Percentiles rank a stretch among this genome's conserved stretches.
These are phyloP conservation scores for Huso huso DNA, from an alignment of 2,797 vertebrate species.

Conservation along the genomic window DNA sequence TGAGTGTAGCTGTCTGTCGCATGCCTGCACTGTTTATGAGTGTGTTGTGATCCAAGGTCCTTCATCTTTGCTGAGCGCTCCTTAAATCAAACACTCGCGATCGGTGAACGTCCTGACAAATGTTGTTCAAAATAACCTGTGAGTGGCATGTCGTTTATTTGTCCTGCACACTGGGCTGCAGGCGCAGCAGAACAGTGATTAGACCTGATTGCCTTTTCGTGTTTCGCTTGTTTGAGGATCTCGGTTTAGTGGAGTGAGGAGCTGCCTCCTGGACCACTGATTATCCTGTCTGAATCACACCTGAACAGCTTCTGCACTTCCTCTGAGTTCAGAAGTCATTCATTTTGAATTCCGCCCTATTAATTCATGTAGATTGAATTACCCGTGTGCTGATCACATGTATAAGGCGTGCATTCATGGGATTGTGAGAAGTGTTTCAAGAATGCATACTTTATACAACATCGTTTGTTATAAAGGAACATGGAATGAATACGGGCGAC, in stretches of 20 bases:
- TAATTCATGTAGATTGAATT: no score
- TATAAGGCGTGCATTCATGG: no score
- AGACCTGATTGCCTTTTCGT: not conserved
- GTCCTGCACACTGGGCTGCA: not conserved
- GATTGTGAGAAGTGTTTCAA: no score
- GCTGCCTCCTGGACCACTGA: not conserved
- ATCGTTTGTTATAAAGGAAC: no score
- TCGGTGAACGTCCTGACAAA: slow-evolving; percentile 41
- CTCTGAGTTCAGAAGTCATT: no score
- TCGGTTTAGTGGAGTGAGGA: not conserved
- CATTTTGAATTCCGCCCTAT: no score
- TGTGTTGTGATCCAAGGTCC: not conserved
- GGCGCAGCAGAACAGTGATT: slow-evolving; percentile 2
- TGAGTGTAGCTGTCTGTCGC: no score
- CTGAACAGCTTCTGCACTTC: no score
- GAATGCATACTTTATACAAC: no score
- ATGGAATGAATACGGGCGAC: no score
- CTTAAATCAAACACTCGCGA: slow-evolving; percentile 32
- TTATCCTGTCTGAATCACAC: no score
- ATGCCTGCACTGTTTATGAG: not conserved
- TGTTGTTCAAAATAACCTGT: slow-evolving; percentile 44
- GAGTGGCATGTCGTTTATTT: slow-evolving; percentile 20
- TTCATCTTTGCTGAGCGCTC: slow-evolving; percentile 24
- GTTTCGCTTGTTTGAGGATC: slow-evolving; percentile 2
- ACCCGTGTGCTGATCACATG: no score